Percentiles rank a stretch among this genome's conserved stretches.
phyloP scores from a whole-genome alignment of 1,140 invertebrate species.

The Cephus cinctus region DNA sequence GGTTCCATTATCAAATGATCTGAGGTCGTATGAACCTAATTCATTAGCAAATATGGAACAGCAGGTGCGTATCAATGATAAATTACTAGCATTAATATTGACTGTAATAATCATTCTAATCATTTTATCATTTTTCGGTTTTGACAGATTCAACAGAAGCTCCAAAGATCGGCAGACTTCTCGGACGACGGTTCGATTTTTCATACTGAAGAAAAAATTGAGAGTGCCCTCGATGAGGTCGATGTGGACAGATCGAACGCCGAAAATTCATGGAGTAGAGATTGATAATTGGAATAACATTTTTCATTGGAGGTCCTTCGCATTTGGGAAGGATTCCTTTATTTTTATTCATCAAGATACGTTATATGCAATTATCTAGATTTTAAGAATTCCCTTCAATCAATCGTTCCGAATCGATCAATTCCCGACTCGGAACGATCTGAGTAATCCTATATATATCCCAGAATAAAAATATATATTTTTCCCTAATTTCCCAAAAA shows the following conservation, averaged over 20 bases:
- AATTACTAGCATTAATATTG: too few species aligned
- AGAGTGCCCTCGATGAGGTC: neutral
- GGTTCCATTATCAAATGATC: neutral
- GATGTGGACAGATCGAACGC: neutral
- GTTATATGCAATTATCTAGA: neutral
- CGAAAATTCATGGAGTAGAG: neutral
- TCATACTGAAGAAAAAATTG: conserved; percentile 22
- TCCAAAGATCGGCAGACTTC: too few species aligned
- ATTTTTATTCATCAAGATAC: neutral
- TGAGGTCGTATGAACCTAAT: neutral
- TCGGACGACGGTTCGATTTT: conserved; percentile 32
- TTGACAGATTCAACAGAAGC: conserved; percentile 1
- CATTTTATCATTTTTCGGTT: conserved; percentile 5
- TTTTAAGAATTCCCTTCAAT: too few species aligned
- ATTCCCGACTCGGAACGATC: too few species aligned
- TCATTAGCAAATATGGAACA: too few species aligned
- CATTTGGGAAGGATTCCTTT: neutral
- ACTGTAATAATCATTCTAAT: conserved; percentile 1
- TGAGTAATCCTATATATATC: too few species aligned
- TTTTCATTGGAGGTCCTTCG: neutral
- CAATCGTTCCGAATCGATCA: too few species aligned
- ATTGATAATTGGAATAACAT: neutral
- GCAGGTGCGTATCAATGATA: too few species aligned
- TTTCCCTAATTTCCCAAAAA: too few species aligned
- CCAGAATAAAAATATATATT: too few species aligned